phyloP scores from a whole-genome alignment of 1,140 invertebrate genomes.

The Diachasma alloeum region DNA sequence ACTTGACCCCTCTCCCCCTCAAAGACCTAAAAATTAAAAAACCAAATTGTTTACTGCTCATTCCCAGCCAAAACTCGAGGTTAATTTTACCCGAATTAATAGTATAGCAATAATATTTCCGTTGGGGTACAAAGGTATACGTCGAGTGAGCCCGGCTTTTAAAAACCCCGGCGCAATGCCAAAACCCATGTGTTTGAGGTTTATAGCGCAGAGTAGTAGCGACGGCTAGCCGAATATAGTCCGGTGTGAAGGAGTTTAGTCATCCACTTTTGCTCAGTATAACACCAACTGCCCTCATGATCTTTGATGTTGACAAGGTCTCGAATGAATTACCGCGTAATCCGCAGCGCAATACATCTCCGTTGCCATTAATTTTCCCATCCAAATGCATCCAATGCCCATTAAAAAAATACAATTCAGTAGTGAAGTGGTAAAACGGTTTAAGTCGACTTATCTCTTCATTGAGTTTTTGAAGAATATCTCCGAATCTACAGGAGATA shows the following conservation, averaged over 20 bases:
- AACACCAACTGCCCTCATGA: constrained; percentile 8
- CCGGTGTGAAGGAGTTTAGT: constrained; percentile 33
- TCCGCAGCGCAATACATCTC: neutral
- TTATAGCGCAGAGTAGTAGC: constrained; percentile 27
- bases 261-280: constrained; percentile 27
- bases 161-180: constrained; percentile 25
- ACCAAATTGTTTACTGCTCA: too few species aligned
- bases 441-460: too few species aligned
- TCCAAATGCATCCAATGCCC: too few species aligned
- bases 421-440: too few species aligned
- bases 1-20: too few species aligned
- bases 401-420: too few species aligned
- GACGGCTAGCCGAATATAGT: constrained; percentile 33
- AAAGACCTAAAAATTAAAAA: too few species aligned
- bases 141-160: neutral
- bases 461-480: too few species aligned
- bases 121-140: neutral
- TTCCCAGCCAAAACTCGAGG: neutral
- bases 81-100: neutral
- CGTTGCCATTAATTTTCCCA: neutral
- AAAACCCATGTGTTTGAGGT: constrained; percentile 29
- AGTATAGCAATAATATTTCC: neutral
- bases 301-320: constrained; percentile 30
- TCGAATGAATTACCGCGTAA: constrained; percentile 14
- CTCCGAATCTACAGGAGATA: too few species aligned